Percentiles rank a stretch among this genome's conserved stretches.
Evolutionary conservation across 2,888 invertebrate genomes (phyloP).

Genomic region (Pammene aurita): DNA sequence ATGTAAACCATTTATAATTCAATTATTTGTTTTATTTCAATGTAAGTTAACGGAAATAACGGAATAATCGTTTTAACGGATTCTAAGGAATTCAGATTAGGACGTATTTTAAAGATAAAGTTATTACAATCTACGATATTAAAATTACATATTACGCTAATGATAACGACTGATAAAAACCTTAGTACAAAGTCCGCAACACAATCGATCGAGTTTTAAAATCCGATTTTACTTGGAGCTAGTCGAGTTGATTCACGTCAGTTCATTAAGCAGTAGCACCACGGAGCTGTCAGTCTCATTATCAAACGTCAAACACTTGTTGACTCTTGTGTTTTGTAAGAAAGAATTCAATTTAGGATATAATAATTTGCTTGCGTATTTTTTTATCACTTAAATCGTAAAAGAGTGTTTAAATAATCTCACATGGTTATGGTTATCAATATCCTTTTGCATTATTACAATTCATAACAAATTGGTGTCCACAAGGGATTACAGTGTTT

Average conservation of each 20-base stretch:
- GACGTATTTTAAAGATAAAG: conserved; percentile 22
- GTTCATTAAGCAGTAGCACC: neutral
- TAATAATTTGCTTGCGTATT: neutral
- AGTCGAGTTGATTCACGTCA: conserved; percentile 2
- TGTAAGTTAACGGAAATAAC: no score
- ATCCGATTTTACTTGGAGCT: conserved; percentile 14
- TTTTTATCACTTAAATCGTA: conserved; percentile 2
- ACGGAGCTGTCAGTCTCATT: conserved; percentile 34
- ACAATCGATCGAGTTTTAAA: conserved; percentile 29
- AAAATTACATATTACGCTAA: conserved; percentile 26
- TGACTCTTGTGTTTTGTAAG: conserved; percentile 32
- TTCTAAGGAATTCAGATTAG: conserved; percentile 9
- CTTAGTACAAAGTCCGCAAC: conserved; percentile 35
- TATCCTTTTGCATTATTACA: neutral
- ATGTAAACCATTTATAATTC: no score
- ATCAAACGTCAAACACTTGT: conserved; percentile 41
- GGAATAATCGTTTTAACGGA: neutral
- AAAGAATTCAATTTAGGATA: conserved; percentile 19
- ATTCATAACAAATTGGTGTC: conserved; percentile 8
- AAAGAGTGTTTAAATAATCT: no score
- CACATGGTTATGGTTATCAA: neutral
- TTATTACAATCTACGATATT: conserved; percentile 36
- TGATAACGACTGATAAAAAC: conserved; percentile 34
- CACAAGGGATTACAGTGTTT: conserved; percentile 27
- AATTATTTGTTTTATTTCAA: no score